Percentiles rank a stretch among this genome's conserved stretches.
Evolutionary conservation across 1,140 invertebrate species (phyloP).

Genomic region (Oncopodura yosiiana): DNA sequence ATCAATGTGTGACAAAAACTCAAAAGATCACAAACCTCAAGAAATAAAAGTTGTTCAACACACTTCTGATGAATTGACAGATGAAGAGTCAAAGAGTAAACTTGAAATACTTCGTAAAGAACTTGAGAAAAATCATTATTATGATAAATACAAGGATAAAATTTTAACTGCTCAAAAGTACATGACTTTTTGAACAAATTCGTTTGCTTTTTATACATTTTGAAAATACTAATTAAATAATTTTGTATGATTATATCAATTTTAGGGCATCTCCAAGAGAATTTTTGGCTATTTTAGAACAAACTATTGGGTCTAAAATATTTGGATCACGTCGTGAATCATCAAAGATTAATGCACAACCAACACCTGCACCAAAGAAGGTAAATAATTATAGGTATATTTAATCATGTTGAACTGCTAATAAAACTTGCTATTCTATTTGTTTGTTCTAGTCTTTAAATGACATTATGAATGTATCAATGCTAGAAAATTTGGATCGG

Average conservation of each 20-base stretch:
- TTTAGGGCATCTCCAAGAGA: conserved; percentile 56
- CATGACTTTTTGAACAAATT: conserved; percentile 9
- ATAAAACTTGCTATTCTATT: neutral
- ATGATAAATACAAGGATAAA: conserved; percentile 67
- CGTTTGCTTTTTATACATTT: neutral
- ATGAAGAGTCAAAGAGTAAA: conserved; percentile 11
- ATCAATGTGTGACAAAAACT: no score
- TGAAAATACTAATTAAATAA: neutral
- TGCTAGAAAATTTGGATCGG: conserved; percentile 61
- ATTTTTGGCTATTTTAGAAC: conserved; percentile 48
- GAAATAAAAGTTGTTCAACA: no score
- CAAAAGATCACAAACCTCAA: no score
- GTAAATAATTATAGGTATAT: conserved; percentile 30
- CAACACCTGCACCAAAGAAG: conserved; percentile 24
- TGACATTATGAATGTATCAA: conserved; percentile 68
- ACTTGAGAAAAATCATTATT: conserved; percentile 66
- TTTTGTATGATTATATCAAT: conserved; percentile 12
- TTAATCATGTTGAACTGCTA: conserved; percentile 25
- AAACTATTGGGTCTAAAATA: conserved; percentile 46
- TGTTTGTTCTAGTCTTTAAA: conserved; percentile 43
- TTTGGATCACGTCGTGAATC: conserved; percentile 43
- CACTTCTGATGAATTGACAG: neutral
- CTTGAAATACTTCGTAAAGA: conserved; percentile 42
- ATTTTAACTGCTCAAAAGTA: conserved; percentile 59
- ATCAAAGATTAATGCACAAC: conserved; percentile 40